These are phyloP conservation scores for Theonella swinhoei DNA, from an alignment of 37 sponge, comb jelly and placozoan genomes.

Conservation along the genomic window DNA sequence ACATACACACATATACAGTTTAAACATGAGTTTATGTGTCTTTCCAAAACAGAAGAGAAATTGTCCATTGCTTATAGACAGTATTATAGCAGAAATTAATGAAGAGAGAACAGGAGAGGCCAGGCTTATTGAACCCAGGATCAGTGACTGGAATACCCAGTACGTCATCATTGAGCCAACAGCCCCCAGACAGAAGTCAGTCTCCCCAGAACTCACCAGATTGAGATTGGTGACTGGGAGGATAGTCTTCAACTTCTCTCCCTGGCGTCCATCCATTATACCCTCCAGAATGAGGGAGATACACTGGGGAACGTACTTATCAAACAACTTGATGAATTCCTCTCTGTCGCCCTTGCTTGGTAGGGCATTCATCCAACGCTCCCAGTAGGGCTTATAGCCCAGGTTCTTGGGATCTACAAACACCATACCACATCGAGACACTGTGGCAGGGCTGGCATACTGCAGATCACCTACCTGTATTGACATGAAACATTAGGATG, in stretches of 20 bases:
- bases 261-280: slow-evolving; percentile 85
- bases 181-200: too few relatives aligned
- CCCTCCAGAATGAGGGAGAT: slow-evolving; percentile 93
- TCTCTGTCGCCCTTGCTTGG: slow-evolving; percentile 71
- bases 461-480: slow-evolving; percentile 91
- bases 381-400: slow-evolving; percentile 95
- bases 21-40: too few relatives aligned
- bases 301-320: slow-evolving; percentile 89
- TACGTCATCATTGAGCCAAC: too few relatives aligned
- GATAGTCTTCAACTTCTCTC: slow-evolving; percentile 91
- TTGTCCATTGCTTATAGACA: too few relatives aligned
- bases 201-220: slow-evolving; percentile 77
- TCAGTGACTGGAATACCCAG: too few relatives aligned
- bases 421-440: slow-evolving; percentile 99
- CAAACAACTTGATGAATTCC: slow-evolving; percentile 71
- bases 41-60: too few relatives aligned
- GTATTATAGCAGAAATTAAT: too few relatives aligned
- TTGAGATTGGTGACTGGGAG: slow-evolving; percentile 93
- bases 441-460: slow-evolving; percentile 99
- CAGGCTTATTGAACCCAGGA: too few relatives aligned
- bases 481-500: too few relatives aligned
- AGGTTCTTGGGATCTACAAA: slow-evolving; percentile 99
- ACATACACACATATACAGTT: too few relatives aligned
- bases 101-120: too few relatives aligned
- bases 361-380: slow-evolving; percentile 76